These are phyloP conservation scores for Chiridota heheva DNA, from an alignment of 35 echinoderm and acorn worm genomes.

Conservation along the genomic window DNA sequence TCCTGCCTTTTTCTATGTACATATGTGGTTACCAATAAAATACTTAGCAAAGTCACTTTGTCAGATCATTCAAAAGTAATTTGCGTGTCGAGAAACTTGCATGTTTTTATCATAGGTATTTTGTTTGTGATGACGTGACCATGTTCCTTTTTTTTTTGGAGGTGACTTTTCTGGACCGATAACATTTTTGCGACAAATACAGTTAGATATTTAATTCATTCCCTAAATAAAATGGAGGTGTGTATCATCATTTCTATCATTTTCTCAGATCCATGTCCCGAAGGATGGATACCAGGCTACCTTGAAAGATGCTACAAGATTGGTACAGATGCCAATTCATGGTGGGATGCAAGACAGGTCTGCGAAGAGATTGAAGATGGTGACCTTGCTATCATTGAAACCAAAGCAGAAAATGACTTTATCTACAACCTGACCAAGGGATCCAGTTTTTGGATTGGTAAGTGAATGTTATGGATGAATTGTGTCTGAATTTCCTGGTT, in stretches of 20 bases:
- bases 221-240: too few species aligned
- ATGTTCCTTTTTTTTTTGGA: too few species aligned
- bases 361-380: slow-evolving; percentile 68
- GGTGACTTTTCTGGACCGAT: too few species aligned
- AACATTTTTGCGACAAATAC: too few species aligned
- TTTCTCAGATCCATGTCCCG: slow-evolving; percentile 60
- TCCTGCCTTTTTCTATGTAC: too few species aligned
- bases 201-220: too few species aligned
- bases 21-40: too few species aligned
- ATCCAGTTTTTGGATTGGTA: slow-evolving; percentile 88
- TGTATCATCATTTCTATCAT: background rate
- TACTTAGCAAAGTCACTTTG: too few species aligned
- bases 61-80: too few species aligned
- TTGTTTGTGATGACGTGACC: too few species aligned
- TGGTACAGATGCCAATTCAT: slow-evolving; percentile 2
- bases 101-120: too few species aligned
- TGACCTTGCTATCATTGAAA: slow-evolving; percentile 87
- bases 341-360: slow-evolving; percentile 57
- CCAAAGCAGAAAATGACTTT: slow-evolving; percentile 59
- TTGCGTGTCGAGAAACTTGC: too few species aligned
- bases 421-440: slow-evolving; percentile 54
- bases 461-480: background rate
- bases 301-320: slow-evolving; percentile 73
- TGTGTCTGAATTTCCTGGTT: background rate
- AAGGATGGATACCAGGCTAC: slow-evolving; percentile 66